Evolutionary conservation across 2,888 invertebrate genomes (phyloP).

Genomic region (Ornithoptera priamus): DNA sequence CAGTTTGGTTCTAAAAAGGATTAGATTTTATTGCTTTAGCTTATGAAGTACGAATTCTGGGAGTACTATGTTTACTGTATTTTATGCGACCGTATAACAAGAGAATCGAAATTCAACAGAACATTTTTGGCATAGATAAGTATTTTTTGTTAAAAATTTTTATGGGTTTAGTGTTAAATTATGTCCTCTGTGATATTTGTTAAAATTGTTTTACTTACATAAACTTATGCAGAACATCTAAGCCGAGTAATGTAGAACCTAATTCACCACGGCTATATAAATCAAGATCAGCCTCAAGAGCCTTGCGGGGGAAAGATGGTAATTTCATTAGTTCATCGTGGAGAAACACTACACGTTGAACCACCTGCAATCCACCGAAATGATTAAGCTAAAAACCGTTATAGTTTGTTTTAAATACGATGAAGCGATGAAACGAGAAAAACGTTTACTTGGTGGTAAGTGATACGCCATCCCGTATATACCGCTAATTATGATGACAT

Average conservation of each 20-base stretch:
- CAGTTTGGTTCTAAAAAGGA: too few relatives aligned
- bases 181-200: not conserved
- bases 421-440: too few relatives aligned
- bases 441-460: too few relatives aligned
- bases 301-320: slow-evolving; percentile 98
- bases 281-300: slow-evolving; percentile 97
- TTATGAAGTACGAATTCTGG: too few relatives aligned
- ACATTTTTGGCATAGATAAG: too few relatives aligned
- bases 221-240: slow-evolving; percentile 98
- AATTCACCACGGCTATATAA: slow-evolving; percentile 93
- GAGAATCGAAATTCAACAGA: too few relatives aligned
- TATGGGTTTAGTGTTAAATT: not conserved
- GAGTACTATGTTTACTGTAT: too few relatives aligned
- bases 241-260: slow-evolving; percentile 92
- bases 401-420: too few relatives aligned
- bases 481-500: too few relatives aligned
- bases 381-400: not conserved
- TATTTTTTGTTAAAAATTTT: not conserved
- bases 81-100: too few relatives aligned
- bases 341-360: slow-evolving; percentile 97
- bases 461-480: too few relatives aligned
- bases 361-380: slow-evolving; percentile 80
- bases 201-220: slow-evolving; percentile 75
- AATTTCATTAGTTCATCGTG: slow-evolving; percentile 99
- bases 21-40: too few relatives aligned